These are phyloP conservation scores for Emberiza fucata DNA, from an alignment of 2,113 vertebrate species.

Conservation along the genomic window DNA sequence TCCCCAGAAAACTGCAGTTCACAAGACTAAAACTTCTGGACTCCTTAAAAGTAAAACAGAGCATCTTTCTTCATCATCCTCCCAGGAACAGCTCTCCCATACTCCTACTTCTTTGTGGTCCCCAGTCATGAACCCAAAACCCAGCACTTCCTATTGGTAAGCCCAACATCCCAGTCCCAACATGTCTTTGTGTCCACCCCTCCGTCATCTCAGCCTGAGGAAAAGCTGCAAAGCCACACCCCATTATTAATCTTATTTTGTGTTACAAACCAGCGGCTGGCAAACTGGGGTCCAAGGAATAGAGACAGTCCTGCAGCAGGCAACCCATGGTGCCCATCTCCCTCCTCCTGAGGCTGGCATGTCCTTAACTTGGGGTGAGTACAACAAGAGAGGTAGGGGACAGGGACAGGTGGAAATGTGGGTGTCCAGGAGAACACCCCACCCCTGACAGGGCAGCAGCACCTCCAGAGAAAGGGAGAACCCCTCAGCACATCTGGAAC, in stretches of 20 bases:
- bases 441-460: not conserved
- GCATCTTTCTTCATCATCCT: not conserved
- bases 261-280: not conserved
- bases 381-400: not conserved
- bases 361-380: not conserved
- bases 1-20: not conserved
- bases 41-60: not conserved
- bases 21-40: not conserved
- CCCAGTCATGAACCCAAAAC: not conserved
- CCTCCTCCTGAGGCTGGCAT: not conserved
- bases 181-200: not conserved
- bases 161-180: not conserved
- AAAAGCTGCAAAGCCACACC: not conserved
- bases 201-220: not conserved
- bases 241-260: not conserved
- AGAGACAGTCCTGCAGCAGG: not conserved
- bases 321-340: not conserved
- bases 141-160: not conserved
- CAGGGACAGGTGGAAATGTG: not conserved
- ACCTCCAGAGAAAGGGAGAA: not conserved
- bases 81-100: not conserved
- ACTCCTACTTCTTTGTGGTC: not conserved
- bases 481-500: not conserved
- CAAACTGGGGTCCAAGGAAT: not conserved
- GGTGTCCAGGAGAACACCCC: not conserved